Conservation (phyloP, 1,140 invertebrate species). For the Aleiodes sp. region DNA sequence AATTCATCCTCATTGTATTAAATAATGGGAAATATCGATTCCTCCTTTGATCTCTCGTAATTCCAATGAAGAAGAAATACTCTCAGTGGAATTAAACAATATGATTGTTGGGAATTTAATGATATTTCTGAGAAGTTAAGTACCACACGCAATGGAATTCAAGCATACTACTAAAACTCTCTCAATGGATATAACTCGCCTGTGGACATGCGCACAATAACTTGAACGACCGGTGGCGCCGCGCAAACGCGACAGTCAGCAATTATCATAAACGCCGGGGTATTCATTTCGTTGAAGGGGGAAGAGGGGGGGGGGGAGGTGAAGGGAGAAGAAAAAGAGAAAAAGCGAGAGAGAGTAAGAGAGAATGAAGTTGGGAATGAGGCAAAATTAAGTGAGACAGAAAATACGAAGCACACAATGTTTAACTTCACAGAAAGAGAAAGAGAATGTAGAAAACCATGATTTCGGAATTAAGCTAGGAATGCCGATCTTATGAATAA, state of each 20-base stretch:
- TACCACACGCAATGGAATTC: slow-evolving; percentile 16
- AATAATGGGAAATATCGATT: too few relatives aligned
- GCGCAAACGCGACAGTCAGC: slow-evolving; percentile 37
- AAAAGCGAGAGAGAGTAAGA: background rate
- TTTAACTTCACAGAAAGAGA: too few relatives aligned
- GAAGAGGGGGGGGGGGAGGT: background rate
- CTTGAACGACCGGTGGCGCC: slow-evolving; percentile 44
- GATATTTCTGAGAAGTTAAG: slow-evolving; percentile 19
- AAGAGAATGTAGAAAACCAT: slow-evolving; percentile 23
- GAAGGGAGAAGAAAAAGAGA: background rate
- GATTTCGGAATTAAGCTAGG: slow-evolving; percentile 45
- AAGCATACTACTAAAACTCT: background rate
- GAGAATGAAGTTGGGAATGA: slow-evolving; percentile 3
- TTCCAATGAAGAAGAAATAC: too few relatives aligned
- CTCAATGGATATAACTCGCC: slow-evolving; percentile 12
- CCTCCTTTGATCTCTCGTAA: too few relatives aligned
- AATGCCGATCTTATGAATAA: slow-evolving; percentile 27
- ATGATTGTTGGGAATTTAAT: slow-evolving; percentile 22
- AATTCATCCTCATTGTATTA: too few relatives aligned
- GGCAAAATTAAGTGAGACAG: too few relatives aligned
- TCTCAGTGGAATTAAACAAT: background rate
- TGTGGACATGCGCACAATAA: slow-evolving; percentile 19
- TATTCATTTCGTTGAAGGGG: slow-evolving; percentile 32
- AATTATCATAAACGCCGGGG: slow-evolving; percentile 52
- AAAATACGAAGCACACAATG: too few relatives aligned